Evolutionary conservation across 30 jellyfish, hydroid and myxozoan species (phyloP).

Genomic region (Aurelia aurita): DNA sequence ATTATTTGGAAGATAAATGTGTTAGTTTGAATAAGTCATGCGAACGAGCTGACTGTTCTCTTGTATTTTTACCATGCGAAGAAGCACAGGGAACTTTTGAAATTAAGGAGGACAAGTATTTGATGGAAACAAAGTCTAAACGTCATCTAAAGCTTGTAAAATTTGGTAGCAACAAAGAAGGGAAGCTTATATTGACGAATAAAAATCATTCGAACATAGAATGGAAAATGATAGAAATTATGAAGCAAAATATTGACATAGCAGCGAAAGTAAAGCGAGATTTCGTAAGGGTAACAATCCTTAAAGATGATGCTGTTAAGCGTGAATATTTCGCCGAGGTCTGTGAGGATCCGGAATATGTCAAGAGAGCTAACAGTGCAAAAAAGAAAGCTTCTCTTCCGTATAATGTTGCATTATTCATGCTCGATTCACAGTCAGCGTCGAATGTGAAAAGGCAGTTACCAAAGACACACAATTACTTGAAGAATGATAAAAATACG

Average conservation of each 20-base stretch:
- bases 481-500: conserved; percentile 8
- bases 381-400: neutral
- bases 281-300: conserved; percentile 8
- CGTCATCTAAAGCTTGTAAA: neutral
- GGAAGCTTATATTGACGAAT: neutral
- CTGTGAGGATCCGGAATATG: neutral
- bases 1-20: conserved; percentile 1
- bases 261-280: neutral
- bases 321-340: neutral
- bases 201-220: no score
- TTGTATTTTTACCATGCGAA: neutral
- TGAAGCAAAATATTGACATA: neutral
- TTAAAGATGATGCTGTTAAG: neutral
- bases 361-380: neutral
- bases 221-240: no score
- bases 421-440: conserved; percentile 34
- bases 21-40: neutral
- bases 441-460: conserved; percentile 9
- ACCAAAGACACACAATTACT: conserved; percentile 4
- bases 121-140: neutral
- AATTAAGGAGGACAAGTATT: neutral
- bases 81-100: neutral
- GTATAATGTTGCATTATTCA: conserved; percentile 8
- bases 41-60: neutral
- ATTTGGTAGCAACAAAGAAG: neutral